Base-by-base conservation (phyloP, 2,888 invertebrate species). In the Mylabris sibirica region DNA sequence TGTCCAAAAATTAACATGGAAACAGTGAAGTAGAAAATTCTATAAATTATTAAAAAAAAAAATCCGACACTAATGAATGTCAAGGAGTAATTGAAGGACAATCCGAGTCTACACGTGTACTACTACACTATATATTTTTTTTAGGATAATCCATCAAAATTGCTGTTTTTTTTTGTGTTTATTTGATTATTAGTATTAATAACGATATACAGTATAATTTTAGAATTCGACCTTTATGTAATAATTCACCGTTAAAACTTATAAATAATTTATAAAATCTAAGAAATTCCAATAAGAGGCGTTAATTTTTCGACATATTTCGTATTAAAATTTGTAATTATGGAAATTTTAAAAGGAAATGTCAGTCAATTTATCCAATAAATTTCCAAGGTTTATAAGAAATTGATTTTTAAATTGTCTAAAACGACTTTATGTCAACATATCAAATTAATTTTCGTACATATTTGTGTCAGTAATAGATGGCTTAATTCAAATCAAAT, bases 381-480 rank as follows among this genome's bases (percentile, higher is more conserved):
- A 53, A 22, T 53, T 53, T 22, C 53, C 53, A 53, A 53, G 53
- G 53, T 22, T 53, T 53, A 22, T 53, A 2, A 12, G 53, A 2
- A 22, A 22, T 17, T 17, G 4, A 22, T 53, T 57, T 24, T 24
- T 17, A 17, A 8, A 22, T 53, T 57, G 22, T 12, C n/a, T 44
- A 8, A n/a, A 17, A 44, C n/a, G 12, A 44, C 24, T 57, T 57
- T 22, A 24, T 11, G 24, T 57, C 57, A 57, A 57, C 12, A 2
- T 49, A 20, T 24, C 5, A 20, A 24, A 24, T 57, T 57, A 57
- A 57, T 57, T 57, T 57, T 14, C 57, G 12, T 57, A n/a, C n/a
- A n/a, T n/a, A 57, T 24, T 57, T 5, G 57, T 57, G 57, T 24
- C 57, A 57, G 24, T 57, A 57, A 57, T 57, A 57, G 57, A 57